Evolutionary conservation across 2,113 vertebrate genomes (phyloP).

Genomic region (Phyllostomus discolor): DNA sequence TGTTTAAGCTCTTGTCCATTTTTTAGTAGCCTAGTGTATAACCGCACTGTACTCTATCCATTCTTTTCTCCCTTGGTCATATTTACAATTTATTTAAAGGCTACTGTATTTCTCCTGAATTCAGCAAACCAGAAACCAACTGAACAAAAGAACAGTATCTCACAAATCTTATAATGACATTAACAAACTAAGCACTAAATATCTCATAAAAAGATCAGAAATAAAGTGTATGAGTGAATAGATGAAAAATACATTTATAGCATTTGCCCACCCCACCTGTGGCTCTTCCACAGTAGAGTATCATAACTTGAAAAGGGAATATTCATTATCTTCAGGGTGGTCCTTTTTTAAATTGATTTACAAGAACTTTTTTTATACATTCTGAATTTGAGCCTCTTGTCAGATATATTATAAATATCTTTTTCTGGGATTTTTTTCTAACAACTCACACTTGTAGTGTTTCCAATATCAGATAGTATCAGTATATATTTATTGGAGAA

Average conservation of each 20-base stretch:
- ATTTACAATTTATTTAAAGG: not conserved
- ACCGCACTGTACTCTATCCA: not conserved
- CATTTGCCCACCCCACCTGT: not conserved
- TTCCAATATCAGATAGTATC: not conserved
- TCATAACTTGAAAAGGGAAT: not conserved
- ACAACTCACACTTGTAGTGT: not conserved
- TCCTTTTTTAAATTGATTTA: not conserved
- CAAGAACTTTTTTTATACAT: not conserved
- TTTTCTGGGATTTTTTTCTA: not conserved
- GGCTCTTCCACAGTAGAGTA: not conserved
- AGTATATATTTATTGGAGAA: not conserved
- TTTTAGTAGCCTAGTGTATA: not conserved
- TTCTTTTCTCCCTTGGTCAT: not conserved
- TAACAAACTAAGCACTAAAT: not conserved
- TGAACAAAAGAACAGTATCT: not conserved
- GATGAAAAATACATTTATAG: not conserved
- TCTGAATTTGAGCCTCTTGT: not conserved
- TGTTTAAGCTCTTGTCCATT: not conserved
- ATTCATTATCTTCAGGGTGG: not conserved
- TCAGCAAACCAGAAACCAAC: not conserved
- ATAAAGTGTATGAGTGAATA: not conserved
- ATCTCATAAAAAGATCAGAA: not conserved
- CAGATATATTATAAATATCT: not conserved
- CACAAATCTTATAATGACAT: not conserved
- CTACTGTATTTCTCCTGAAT: not conserved